Evolutionary conservation across 2,888 invertebrate species (phyloP), one percentile per base, ranked within the genome.

Genomic region (Encarsia formosa): DNA sequence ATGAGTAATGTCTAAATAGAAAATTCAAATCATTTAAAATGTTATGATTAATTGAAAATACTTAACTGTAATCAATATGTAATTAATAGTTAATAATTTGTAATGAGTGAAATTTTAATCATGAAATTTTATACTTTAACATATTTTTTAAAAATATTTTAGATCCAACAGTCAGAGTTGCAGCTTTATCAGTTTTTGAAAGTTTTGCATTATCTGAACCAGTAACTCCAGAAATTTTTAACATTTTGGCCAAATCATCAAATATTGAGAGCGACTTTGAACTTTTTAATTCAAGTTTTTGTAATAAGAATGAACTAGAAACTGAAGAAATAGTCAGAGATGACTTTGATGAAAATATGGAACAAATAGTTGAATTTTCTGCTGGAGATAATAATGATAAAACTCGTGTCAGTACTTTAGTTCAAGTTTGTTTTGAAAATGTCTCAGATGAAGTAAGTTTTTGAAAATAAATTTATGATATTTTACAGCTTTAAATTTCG

Each of bases 151-250:
- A 40, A 40, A 24, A 58, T 53, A 54, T 73, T 76, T 56, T 69
- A 85, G 87, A 86, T 78, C 75, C 81, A n/a, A 81, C 82, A 9
- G 76, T 87, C 32, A 82, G 85, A 77, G 87, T 89, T 1, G 85
- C 85, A 2, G 83, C 87, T 1, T 65, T 90, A 40, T 83, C 86
- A 58, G 85, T 86, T 19, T 81, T 88, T 68, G 88, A 88, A 24
- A 85, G 86, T 63, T 75, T 88, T 35, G 74, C 87, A 38, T 82
- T 84, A 0, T 74, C 81, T 0, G 82, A 85, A 50, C 84, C 86
- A 1, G 77, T 81, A 39, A 78, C 84, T 1, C 74, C 79, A 3
- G 87, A 88, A 76, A 81, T 86, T 38, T 68, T 79, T 2, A 77
- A 74, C 61, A 76, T 81, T n/a, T 74, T 84, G 59, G 79, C 59